A percentile compares a stretch with the other conserved stretches of the same genome.
Conservation (phyloP, 2,888 invertebrate genomes). For the Drosophila mimica region DNA sequence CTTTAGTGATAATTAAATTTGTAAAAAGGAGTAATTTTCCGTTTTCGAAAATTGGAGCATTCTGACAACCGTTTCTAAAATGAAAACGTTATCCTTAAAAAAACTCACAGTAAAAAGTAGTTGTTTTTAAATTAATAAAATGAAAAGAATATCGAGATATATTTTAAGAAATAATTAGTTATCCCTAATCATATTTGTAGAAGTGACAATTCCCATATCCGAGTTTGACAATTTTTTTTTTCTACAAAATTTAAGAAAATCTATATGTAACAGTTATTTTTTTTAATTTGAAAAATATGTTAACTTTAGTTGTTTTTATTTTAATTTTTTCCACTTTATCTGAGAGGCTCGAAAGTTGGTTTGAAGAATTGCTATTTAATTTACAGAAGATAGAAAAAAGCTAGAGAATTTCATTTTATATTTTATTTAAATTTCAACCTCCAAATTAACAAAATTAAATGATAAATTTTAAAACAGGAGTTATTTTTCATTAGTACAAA, state of each 20-base stretch:
- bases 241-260: not conserved
- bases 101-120: not conserved
- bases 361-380: not conserved
- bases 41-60: not conserved
- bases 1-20: not conserved
- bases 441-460: not conserved
- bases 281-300: not conserved
- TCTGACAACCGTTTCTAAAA: not conserved
- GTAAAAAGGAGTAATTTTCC: not conserved
- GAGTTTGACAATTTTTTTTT: not conserved
- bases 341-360: not conserved
- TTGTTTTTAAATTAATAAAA: not conserved
- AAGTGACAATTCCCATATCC: too few species aligned
- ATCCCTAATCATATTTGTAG: not conserved
- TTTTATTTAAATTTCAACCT: not conserved
- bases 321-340: not conserved
- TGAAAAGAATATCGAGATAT: not conserved
- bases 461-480: fast-evolving
- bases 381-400: not conserved
- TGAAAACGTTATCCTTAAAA: not conserved
- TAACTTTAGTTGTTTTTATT: not conserved
- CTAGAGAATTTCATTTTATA: not conserved
- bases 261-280: not conserved
- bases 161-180: not conserved
- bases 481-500: not conserved